Base-by-base conservation (phyloP, 1,140 invertebrate genomes). In the Anoplophora glabripennis region DNA sequence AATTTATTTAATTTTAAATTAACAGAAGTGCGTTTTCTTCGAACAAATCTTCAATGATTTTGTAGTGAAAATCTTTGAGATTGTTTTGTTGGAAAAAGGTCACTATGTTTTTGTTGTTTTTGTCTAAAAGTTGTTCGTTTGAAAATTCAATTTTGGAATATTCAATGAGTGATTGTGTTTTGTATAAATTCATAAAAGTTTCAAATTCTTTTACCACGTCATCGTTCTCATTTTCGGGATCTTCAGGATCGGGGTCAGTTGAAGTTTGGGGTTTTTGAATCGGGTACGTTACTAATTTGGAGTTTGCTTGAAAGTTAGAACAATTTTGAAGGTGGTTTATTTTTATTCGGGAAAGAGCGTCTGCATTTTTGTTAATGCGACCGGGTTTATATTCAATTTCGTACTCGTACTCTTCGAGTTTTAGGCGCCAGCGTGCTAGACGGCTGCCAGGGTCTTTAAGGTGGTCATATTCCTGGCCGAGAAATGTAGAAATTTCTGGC, bases 281-380 rank as follows among this genome's bases (percentile, higher is more conserved):
- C n/a, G n/a, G n/a, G n/a, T n/a, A n/a, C n/a, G n/a, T n/a, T n/a
- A n/a, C n/a, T n/a, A n/a, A n/a, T n/a, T n/a, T n/a, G n/a, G n/a
- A n/a, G n/a, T 57, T 62, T 11, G 7, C 7, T 12, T 58, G 42
- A 38, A 55, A 59, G 7, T 54, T 14, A 21, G 34, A 14, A 14
- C 18, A 55, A 17, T 59, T 11, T 47, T 63, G 15, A 37, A 59
- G 56, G 34, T 59, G 38, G 44, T 59, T 63, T 10, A 63, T 54
- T 59, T 63, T 59, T n/a, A 63, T 63, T 46, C 57, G 45, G 7
- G 57, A 63, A 1, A 63, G 35, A 37, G 57, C 57, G 21, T 56
- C 52, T 40, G 61, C 61, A 12, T 59, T 59, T 47, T 45, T 63
- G 52, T 63, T 63, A 8, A 15, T 34, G 55, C 40, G 54, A 11